A percentile compares a stretch with the other conserved stretches of the same genome.
These are phyloP conservation scores for Laspeyria flexula DNA, from an alignment of 2,888 invertebrate genomes.

Conservation along the genomic window DNA sequence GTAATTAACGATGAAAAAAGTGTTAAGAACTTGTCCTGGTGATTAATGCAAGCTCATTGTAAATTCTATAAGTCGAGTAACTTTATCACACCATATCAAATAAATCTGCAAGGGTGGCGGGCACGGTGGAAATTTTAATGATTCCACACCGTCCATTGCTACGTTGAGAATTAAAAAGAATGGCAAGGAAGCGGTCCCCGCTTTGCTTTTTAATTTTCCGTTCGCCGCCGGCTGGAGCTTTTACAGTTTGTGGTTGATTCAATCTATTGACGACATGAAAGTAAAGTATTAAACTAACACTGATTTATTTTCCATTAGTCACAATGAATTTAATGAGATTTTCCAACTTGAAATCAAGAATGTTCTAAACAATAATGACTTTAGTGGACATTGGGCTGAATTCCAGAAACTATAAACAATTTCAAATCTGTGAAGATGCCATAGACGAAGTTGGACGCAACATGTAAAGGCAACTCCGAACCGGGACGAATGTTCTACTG, in stretches of 20 bases:
- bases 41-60: constrained; percentile 45
- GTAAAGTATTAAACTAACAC: constrained; percentile 35
- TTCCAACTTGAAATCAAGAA: not conserved
- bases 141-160: constrained; percentile 66
- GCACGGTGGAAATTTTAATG: constrained; percentile 77
- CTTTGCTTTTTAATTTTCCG: constrained; percentile 84
- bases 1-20: constrained; percentile 48
- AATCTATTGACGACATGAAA: constrained; percentile 50
- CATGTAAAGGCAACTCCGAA: constrained; percentile 63
- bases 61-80: constrained; percentile 56
- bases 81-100: constrained; percentile 59
- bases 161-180: constrained; percentile 80
- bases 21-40: constrained; percentile 32
- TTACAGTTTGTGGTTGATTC: constrained; percentile 68
- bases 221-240: constrained; percentile 64
- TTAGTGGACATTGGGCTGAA: constrained; percentile 11
- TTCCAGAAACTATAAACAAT: constrained; percentile 56
- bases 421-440: constrained; percentile 65
- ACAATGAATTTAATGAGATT: not conserved
- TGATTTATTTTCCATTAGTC: constrained; percentile 8
- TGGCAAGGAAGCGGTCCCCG: constrained; percentile 69
- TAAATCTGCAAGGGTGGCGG: constrained; percentile 62
- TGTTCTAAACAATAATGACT: not conserved
- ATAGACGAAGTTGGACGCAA: constrained; percentile 60
- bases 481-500: constrained; percentile 67